A percentile compares a stretch with the other conserved stretches of the same genome.
These are phyloP conservation scores for Archivesica marissinica DNA, from an alignment of 1,140 invertebrate genomes.

Conservation along the genomic window DNA sequence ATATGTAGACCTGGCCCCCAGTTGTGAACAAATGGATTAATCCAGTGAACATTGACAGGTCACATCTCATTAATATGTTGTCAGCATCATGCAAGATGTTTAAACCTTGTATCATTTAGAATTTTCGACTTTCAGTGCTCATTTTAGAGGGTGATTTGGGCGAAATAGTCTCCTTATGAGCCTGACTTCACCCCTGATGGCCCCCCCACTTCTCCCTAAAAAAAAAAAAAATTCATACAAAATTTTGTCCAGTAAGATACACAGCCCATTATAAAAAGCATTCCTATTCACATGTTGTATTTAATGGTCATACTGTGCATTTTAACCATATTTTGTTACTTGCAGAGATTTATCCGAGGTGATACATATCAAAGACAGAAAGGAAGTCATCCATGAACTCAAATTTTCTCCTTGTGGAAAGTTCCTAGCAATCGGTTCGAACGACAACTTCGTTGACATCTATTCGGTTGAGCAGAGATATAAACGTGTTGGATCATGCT, in stretches of 20 bases:
- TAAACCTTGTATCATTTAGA: no score
- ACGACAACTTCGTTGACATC: constrained; percentile 84
- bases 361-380: constrained; percentile 82
- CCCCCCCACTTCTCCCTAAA: no score
- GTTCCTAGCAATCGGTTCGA: constrained; percentile 83
- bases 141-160: no score
- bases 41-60: not conserved
- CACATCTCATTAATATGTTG: not conserved
- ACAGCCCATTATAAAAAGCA: not conserved
- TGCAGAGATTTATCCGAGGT: constrained; percentile 82
- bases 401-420: constrained; percentile 84
- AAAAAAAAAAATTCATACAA: no score
- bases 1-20: no score
- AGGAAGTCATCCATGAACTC: constrained; percentile 84
- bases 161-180: not conserved
- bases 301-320: no score
- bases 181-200: not conserved
- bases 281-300: no score
- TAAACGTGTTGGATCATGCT: constrained; percentile 81
- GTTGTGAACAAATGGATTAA: no score
- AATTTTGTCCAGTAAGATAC: no score
- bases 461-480: constrained; percentile 81
- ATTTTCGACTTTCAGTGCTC: no score
- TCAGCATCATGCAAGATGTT: no score
- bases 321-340: no score